Conservation (phyloP, 2,113 vertebrate genomes). For the Baryphthengus martii region DNA sequence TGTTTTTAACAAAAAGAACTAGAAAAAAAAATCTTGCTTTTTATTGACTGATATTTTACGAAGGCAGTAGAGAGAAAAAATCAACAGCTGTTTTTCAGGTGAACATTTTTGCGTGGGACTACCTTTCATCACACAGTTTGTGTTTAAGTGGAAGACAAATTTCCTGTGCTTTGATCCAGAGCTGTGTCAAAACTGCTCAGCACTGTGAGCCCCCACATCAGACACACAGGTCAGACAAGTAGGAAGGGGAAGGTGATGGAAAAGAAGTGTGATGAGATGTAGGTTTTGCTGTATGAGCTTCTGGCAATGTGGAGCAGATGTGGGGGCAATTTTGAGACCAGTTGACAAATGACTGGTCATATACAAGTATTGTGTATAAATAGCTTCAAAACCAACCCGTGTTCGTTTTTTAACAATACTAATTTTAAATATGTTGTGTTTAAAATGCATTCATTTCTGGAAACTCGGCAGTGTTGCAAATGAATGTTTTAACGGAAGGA, state of each 20-base stretch:
- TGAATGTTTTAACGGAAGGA: neutral
- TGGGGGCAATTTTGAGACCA: neutral
- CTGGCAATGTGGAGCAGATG: neutral
- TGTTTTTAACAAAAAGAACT: neutral
- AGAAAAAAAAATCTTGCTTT: neutral
- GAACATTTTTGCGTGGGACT: neutral
- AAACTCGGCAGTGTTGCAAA: neutral
- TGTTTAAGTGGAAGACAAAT: neutral
- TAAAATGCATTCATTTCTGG: neutral
- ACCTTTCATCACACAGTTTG: neutral
- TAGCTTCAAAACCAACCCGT: neutral
- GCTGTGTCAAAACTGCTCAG: neutral
- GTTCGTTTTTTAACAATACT: neutral
- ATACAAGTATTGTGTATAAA: neutral
- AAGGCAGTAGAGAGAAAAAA: neutral
- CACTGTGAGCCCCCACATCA: neutral
- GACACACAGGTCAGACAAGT: no score
- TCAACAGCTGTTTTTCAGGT: neutral
- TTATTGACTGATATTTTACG: neutral
- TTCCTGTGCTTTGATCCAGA: neutral
- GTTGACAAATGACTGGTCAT: neutral
- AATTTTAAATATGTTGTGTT: rapidly evolving
- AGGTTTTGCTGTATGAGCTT: neutral
- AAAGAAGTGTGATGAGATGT: neutral
- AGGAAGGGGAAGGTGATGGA: neutral